Evolutionary conservation across 37 sponge, comb jelly and placozoan species (phyloP), one percentile per base, ranked within the genome.

Genomic region (Geodia barretti): DNA sequence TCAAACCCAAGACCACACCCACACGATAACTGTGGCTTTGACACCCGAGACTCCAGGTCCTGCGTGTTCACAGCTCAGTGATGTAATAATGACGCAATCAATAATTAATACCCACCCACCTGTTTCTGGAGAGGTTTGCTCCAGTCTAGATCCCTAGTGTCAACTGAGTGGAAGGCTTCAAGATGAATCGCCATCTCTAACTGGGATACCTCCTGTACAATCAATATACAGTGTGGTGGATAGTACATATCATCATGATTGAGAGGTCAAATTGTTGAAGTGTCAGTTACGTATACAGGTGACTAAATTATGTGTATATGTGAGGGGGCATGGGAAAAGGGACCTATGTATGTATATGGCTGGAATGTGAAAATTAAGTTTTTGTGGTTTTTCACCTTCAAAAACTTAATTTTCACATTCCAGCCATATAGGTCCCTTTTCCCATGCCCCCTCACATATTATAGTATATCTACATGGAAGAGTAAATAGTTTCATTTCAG

Each of bases 131-230:
- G 47, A 1, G 91, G 86, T 81, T 76, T 75, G 23, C 34, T 69
- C 91, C 91, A 90, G 72, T 90, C 77, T 58, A 90, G 75, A 33
- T 76, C 79, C 23, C 29, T 69, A 14, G 73, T 74, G 58, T 90
- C 91, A 39, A 90, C 82, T 47, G 67, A 60, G 33, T 90, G 91
- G 60, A 90, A 85, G 7, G 91, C 91, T 59, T 85, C 76, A 69
- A 90, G 66, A 60, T 90, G 91, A 2, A 77, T 76, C 43, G 80
- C 91, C 9, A 90, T 41, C 74, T 90, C 86, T 68, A 90, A 60
- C 39, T 81, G 81, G 41, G 77, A 65, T 38, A 81, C 82, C 21
- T 90, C 91, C 87, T 86, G 65, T 2, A 74, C 23, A 23, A 75
- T 25, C 7, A 41, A n/a, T 24, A 7, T 9, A 73, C 24, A 73